A percentile compares a stretch with the other conserved stretches of the same genome.
Conservation (phyloP, 2,888 invertebrate species). For the Brachypalpus laphriformis region DNA sequence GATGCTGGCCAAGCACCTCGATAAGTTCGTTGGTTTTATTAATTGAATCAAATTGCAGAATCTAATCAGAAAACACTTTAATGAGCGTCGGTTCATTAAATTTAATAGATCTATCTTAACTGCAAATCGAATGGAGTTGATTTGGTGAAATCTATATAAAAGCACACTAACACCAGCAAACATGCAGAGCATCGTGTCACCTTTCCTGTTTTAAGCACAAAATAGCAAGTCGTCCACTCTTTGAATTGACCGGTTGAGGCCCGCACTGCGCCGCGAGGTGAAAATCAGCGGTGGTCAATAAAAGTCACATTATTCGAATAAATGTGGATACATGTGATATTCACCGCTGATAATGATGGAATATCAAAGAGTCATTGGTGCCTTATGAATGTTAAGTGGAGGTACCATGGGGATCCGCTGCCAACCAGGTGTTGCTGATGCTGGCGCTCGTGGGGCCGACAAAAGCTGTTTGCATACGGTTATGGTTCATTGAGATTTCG, state of each 20-base stretch:
- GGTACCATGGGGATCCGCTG: neutral
- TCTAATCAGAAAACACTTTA: slow-evolving; percentile 42
- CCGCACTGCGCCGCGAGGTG: neutral
- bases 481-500: slow-evolving; percentile 55
- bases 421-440: slow-evolving; percentile 38
- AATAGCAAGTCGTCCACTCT: neutral
- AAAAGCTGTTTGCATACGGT: slow-evolving; percentile 37
- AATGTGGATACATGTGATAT: slow-evolving; percentile 57
- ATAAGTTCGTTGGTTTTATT: slow-evolving; percentile 43
- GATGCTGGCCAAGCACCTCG: neutral
- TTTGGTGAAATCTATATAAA: neutral
- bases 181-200: slow-evolving; percentile 6
- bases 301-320: slow-evolving; percentile 64
- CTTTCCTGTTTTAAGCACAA: neutral
- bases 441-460: slow-evolving; percentile 1
- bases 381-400: slow-evolving; percentile 35
- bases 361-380: slow-evolving; percentile 45
- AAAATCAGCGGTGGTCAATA: slow-evolving; percentile 47
- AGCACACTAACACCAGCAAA: neutral
- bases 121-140: slow-evolving; percentile 32
- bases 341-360: slow-evolving; percentile 46
- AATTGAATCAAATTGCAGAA: slow-evolving; percentile 56
- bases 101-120: slow-evolving; percentile 51
- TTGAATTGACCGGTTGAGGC: slow-evolving; percentile 3
- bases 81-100: slow-evolving; percentile 29